phyloP scores from a whole-genome alignment of 2,797 vertebrate genomes.

The Ibycter americanus region DNA sequence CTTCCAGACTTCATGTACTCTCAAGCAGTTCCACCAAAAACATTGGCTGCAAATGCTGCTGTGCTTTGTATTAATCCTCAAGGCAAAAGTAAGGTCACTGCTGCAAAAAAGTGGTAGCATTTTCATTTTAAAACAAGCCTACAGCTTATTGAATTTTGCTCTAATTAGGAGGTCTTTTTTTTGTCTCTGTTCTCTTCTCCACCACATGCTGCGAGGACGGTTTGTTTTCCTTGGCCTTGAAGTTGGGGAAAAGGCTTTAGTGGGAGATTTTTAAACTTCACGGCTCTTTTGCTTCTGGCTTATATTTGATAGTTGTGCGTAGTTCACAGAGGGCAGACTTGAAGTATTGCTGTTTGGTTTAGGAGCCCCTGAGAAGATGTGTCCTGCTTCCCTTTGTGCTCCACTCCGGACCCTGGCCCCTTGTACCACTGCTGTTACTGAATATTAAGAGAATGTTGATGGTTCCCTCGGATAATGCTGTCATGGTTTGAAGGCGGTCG shows the following conservation, averaged over 20 bases:
- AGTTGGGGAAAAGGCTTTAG: background rate
- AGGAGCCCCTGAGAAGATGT: background rate
- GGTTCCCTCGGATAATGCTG: accelerated
- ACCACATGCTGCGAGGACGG: background rate
- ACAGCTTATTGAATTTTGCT: conserved; percentile 21
- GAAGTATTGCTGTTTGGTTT: background rate
- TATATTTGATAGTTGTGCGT: background rate
- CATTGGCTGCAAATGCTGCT: background rate
- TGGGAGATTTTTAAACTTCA: background rate
- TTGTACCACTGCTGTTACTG: accelerated
- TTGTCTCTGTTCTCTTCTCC: background rate
- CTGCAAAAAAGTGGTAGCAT: conserved; percentile 21
- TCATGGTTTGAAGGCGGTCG: accelerated
- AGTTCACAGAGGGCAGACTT: background rate
- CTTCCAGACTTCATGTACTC: background rate
- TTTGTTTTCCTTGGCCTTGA: conserved; percentile 37
- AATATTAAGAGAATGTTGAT: background rate
- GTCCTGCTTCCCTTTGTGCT: background rate
- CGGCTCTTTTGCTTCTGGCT: background rate
- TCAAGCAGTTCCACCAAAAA: background rate
- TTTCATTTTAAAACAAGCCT: conserved; percentile 56
- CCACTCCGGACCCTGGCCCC: accelerated
- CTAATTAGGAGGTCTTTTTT: background rate
- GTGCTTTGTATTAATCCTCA: conserved; percentile 31
- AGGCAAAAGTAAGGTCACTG: conserved; percentile 40